These are phyloP conservation scores for Oreocharis arfaki DNA, from an alignment of 2,113 vertebrate species.

Conservation along the genomic window DNA sequence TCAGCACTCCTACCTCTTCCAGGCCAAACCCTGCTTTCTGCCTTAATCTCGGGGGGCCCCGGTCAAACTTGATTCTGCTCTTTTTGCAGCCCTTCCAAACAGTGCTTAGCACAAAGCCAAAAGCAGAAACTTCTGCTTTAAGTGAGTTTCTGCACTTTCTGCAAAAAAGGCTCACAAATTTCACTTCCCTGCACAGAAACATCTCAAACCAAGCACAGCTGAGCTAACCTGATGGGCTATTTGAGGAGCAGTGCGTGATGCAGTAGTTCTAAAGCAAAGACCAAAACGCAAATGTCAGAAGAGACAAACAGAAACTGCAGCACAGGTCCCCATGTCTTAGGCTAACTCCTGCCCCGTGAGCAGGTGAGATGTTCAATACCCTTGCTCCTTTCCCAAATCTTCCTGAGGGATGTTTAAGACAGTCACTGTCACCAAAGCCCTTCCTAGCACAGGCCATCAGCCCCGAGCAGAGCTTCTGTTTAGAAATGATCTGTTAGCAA, in stretches of 20 bases:
- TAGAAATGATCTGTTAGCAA: not conserved
- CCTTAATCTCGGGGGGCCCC: fast-evolving
- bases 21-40: not conserved
- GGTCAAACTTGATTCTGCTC: not conserved
- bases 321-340: not conserved
- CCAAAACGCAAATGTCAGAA: not conserved
- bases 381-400: not conserved
- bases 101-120: not conserved
- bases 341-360: not conserved
- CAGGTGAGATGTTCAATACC: not conserved
- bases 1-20: not conserved
- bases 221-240: not conserved
- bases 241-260: not conserved
- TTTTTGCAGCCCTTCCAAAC: not conserved
- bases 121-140: not conserved
- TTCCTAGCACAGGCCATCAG: not conserved
- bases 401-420: not conserved
- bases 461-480: not conserved
- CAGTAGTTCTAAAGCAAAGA: not conserved
- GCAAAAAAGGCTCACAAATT: not conserved
- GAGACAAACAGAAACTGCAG: not conserved
- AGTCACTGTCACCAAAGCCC: not conserved
- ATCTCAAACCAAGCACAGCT: not conserved
- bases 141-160: not conserved
- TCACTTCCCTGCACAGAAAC: not conserved